A percentile compares a stretch with the other conserved stretches of the same genome.
Conservation (phyloP, 2,797 vertebrate species). For the Centropyge bicolor region DNA sequence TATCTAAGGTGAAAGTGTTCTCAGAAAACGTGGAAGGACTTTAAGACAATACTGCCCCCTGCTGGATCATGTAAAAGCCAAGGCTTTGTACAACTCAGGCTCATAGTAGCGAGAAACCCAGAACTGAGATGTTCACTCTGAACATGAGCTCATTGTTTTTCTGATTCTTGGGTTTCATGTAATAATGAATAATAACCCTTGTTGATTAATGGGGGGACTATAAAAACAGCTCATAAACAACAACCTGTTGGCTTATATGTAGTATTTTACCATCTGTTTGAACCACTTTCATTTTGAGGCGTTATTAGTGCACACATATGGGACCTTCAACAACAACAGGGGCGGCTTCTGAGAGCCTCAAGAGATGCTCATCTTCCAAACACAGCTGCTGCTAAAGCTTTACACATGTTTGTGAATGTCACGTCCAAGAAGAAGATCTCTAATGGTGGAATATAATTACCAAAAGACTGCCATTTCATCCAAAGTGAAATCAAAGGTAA, state of each 20-base stretch:
- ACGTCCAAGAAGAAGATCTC: background rate
- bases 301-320: background rate
- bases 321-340: background rate
- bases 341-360: background rate
- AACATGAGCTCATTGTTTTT: background rate
- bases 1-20: constrained; percentile 44
- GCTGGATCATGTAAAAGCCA: constrained; percentile 40
- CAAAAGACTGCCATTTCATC: background rate
- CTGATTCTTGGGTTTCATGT: background rate
- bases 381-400: background rate
- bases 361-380: background rate
- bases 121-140: background rate
- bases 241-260: background rate
- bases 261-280: background rate
- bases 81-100: background rate
- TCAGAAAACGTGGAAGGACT: background rate
- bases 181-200: background rate
- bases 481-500: no score
- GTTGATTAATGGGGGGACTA: background rate
- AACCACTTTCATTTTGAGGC: background rate
- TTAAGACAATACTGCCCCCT: constrained; percentile 71
- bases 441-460: background rate
- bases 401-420: background rate
- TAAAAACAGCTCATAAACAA: background rate
- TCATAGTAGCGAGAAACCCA: background rate